Evolutionary conservation across 2,113 vertebrate genomes (phyloP).

Genomic region (Vulpes lagopus): DNA sequence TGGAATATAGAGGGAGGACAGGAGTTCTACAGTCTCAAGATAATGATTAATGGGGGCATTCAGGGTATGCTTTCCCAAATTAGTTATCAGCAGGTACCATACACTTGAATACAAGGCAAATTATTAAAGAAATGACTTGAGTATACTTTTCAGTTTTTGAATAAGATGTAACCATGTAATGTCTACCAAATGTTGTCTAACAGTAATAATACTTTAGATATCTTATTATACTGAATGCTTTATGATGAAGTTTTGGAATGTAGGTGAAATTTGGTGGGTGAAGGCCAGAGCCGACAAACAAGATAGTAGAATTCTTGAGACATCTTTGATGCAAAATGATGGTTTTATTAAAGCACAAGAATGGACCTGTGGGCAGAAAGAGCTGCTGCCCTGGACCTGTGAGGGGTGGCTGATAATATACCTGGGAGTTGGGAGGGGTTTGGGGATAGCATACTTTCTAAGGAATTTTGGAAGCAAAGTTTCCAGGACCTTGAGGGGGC

Average conservation of each 20-base stretch:
- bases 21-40: background rate
- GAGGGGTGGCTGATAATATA: too few species aligned
- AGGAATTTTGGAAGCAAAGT: too few species aligned
- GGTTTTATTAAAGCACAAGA: background rate
- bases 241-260: too few species aligned
- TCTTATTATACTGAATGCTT: background rate
- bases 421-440: too few species aligned
- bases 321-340: background rate
- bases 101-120: background rate
- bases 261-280: too few species aligned
- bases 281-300: too few species aligned
- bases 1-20: background rate
- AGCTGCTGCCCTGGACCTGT: background rate
- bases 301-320: too few species aligned
- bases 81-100: background rate
- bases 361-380: background rate
- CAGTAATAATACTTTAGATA: background rate
- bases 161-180: background rate
- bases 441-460: too few species aligned
- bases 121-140: background rate
- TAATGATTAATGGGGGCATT: background rate
- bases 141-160: background rate
- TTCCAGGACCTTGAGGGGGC: too few species aligned
- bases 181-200: background rate
- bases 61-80: background rate